A percentile compares a stretch with the other conserved stretches of the same genome.
Evolutionary conservation across 2,113 vertebrate genomes (phyloP).

Genomic region (Artemisiospiza belli): DNA sequence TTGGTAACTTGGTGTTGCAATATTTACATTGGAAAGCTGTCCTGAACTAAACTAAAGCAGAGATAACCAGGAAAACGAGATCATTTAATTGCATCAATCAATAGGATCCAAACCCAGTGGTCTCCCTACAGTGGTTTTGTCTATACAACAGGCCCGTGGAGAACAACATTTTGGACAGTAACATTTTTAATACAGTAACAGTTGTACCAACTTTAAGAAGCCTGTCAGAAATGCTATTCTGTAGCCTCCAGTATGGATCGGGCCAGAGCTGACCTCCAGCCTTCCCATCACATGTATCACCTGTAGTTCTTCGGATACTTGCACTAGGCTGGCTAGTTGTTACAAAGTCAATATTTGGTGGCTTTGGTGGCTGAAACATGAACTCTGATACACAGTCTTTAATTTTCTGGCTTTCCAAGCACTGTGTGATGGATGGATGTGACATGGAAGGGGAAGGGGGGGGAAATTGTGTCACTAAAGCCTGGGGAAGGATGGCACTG

Average conservation of each 20-base stretch:
- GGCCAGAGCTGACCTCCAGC: neutral
- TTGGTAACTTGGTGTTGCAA: neutral
- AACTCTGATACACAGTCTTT: neutral
- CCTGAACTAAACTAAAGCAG: neutral
- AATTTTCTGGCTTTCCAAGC: neutral
- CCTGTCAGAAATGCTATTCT: rapidly evolving
- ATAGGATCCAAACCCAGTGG: neutral
- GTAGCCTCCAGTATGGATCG: neutral
- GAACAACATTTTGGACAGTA: neutral
- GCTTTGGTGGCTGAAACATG: constrained; percentile 7
- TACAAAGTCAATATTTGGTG: neutral
- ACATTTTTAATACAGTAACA: neutral
- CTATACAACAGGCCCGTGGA: rapidly evolving
- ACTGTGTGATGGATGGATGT: neutral
- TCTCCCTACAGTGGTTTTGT: rapidly evolving
- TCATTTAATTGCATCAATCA: neutral
- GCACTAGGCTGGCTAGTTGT: neutral
- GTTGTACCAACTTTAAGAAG: neutral
- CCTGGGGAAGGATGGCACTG: neutral
- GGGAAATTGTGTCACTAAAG: neutral
- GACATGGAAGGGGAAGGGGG: neutral
- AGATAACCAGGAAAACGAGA: neutral
- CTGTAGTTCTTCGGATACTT: neutral
- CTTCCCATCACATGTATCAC: neutral
- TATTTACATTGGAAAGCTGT: neutral